phyloP scores from a whole-genome alignment of 2,113 vertebrate genomes.

The Balaeniceps rex region DNA sequence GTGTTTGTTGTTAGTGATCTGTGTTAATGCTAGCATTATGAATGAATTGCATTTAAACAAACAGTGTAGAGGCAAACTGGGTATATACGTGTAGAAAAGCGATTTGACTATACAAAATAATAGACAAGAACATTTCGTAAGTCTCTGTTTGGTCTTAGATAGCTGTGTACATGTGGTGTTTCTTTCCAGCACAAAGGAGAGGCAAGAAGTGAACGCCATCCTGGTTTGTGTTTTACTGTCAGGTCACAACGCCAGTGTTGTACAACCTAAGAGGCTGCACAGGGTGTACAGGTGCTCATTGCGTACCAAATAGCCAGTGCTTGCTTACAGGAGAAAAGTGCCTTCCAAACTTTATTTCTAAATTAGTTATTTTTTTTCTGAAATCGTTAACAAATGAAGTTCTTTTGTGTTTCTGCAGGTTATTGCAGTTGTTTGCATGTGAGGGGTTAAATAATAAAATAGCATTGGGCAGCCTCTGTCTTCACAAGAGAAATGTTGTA shows the following conservation, averaged over 20 bases:
- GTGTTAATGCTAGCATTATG: neutral
- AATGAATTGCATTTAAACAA: neutral
- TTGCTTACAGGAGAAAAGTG: neutral
- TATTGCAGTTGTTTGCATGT: neutral
- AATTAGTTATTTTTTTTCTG: neutral
- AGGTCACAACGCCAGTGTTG: rapidly evolving
- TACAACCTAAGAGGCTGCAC: neutral
- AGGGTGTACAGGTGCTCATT: rapidly evolving
- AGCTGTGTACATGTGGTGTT: neutral
- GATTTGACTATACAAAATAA: neutral
- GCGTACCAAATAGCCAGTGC: neutral
- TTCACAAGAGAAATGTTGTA: neutral
- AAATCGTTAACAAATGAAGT: neutral
- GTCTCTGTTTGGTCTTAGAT: neutral
- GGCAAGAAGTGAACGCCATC: neutral
- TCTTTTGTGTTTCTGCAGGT: neutral
- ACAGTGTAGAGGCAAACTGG: neutral
- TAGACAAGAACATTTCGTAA: neutral
- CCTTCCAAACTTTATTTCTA: neutral
- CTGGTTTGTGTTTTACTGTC: neutral
- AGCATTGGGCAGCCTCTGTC: neutral
- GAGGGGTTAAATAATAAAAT: neutral
- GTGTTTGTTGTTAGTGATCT: neutral
- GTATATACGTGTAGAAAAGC: neutral
- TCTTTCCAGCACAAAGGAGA: neutral